Conservation (phyloP, 2,113 vertebrate species). For the Dolichallabes microphthalmus region DNA sequence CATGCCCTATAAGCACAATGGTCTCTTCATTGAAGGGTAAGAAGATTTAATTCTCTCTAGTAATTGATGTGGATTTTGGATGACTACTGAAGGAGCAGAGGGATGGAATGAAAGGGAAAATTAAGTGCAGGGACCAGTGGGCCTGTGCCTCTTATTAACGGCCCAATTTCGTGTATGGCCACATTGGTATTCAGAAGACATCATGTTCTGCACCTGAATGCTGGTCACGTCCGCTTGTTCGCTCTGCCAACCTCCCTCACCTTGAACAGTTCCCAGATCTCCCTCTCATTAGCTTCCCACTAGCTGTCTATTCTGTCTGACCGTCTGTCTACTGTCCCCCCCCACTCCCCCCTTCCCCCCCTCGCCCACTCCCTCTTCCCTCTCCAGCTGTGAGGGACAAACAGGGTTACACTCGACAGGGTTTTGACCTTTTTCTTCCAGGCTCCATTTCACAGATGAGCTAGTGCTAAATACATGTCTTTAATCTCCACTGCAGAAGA, state of each 20-base stretch:
- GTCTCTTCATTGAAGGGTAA: background rate
- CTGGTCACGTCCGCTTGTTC: constrained; percentile 17
- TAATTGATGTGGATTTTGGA: constrained; percentile 46
- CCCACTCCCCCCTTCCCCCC: no score
- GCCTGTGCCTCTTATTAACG: constrained; percentile 41
- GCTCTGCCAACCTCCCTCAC: constrained; percentile 18
- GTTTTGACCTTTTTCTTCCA: constrained; percentile 52
- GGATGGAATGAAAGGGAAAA: constrained; percentile 41
- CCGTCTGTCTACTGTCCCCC: constrained; percentile 26
- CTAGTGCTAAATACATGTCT: constrained; percentile 42
- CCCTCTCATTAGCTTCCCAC: constrained; percentile 54
- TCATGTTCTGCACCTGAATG: constrained; percentile 20
- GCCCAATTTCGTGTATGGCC: constrained; percentile 43
- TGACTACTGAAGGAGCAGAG: constrained; percentile 24
- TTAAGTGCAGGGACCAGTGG: constrained; percentile 51
- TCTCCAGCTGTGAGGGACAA: constrained; percentile 51
- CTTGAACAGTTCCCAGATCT: constrained; percentile 10
- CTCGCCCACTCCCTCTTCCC: background rate
- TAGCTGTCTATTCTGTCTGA: constrained; percentile 11
- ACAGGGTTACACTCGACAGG: constrained; percentile 44
- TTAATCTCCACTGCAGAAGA: constrained; percentile 2
- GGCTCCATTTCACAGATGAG: constrained; percentile 52
- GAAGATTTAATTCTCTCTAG: constrained; percentile 30
- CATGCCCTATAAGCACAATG: background rate
- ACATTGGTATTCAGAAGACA: constrained; percentile 47